Base-by-base conservation (phyloP, 2,797 vertebrate genomes). In the Macropodus opercularis region DNA sequence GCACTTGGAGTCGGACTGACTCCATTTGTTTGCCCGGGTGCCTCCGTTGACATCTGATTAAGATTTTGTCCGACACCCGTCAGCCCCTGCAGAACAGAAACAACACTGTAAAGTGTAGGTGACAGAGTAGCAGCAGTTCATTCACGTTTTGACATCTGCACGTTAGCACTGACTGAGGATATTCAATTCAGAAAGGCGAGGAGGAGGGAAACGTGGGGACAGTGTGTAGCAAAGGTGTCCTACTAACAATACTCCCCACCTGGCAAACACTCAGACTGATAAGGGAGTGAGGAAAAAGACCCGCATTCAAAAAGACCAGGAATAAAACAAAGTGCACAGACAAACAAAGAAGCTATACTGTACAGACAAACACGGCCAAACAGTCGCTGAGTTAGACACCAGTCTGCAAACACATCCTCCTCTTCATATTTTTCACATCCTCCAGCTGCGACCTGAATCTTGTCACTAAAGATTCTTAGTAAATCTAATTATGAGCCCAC, bases 31-130 rank as follows among this genome's bases (percentile, higher is more conserved):
- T 59, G 63, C 29, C 21, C 39, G 41, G 5, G 40, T 26, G 18
- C 29, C 42, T 75, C 62, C 77, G 57, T 76, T 60, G 57, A 19
- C n/a, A 10, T n/a, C 26, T 21, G 74, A 80, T 83, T 74, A 55
- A 52, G 40, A 70, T 69, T 50, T 36, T 2, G 21, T 64, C 47
- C 7, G 46, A 76, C n/a, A 68, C 76, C 81, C 35, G 56, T 41
- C 15, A n/a, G 32, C 24, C 35, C 27, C 49, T 49, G 10, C 34
- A 24, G 39, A 77, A 50, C 44, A 58, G 40, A 58, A 48, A 36
- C 26, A 4, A 22, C 38, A 35, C 15, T 40, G 40, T 36, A 26
- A 32, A 67, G 35, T 71, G 14, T 57, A 31, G 27, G 19, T 24
- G 50, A 66, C 43, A 69, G 49, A 52, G 13, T 24, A 49, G 22